Conservation (phyloP, 2,888 invertebrate species). For the Chymomyza procnemis region DNA sequence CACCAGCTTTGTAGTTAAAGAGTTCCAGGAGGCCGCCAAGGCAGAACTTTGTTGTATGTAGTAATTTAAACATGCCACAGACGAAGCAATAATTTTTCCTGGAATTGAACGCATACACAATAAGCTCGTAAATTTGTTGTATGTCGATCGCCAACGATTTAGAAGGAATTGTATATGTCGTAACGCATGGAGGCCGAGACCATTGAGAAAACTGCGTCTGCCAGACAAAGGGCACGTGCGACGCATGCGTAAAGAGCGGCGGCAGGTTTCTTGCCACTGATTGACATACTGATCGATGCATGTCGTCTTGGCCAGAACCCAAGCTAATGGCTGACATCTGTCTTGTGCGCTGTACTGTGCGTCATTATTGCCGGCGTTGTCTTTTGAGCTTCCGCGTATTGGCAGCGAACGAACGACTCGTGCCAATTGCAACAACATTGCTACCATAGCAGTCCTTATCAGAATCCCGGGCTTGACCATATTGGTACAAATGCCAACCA, state of each 20-base stretch:
- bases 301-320: constrained; percentile 60
- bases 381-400: constrained; percentile 63
- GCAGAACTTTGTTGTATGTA: constrained; percentile 66
- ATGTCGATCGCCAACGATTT: constrained; percentile 59
- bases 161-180: constrained; percentile 43
- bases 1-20: background rate
- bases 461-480: constrained; percentile 69
- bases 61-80: constrained; percentile 60
- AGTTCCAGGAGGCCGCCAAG: background rate
- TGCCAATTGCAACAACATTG: constrained; percentile 39
- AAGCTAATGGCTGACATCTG: constrained; percentile 49
- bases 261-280: background rate
- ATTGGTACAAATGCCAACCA: constrained; percentile 59
- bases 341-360: constrained; percentile 5
- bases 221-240: constrained; percentile 55
- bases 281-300: constrained; percentile 61
- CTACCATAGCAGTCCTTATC: constrained; percentile 51
- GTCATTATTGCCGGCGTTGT: constrained; percentile 3
- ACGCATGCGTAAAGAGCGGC: constrained; percentile 49
- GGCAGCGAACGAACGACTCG: constrained; percentile 54
- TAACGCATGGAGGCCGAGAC: constrained; percentile 48
- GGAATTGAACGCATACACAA: constrained; percentile 15
- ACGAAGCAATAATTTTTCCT: constrained; percentile 45
- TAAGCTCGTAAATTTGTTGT: constrained; percentile 64
- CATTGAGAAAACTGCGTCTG: constrained; percentile 59